Evolutionary conservation across 37 sponge, comb jelly and placozoan species (phyloP), one percentile per base, ranked within the genome.

Genomic region (Cliona cf. orientalis): DNA sequence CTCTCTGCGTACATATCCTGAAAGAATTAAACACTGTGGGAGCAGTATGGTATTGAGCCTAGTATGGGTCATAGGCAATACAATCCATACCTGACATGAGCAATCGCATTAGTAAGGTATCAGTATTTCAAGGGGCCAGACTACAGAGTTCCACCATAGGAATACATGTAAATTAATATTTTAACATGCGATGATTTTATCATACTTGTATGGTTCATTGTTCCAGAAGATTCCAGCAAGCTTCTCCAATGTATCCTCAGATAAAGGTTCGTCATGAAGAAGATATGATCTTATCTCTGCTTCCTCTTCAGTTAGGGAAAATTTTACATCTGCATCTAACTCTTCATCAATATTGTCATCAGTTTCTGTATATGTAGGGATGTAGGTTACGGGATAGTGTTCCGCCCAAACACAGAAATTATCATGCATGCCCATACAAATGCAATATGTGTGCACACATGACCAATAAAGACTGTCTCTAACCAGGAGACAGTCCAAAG

Each of bases 181-280:
- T n/a, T n/a, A n/a, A n/a, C n/a, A n/a, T n/a, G n/a, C n/a, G n/a
- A n/a, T n/a, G n/a, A n/a, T n/a, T n/a, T n/a, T 36, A n/a, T 46
- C 60, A 58, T 49, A 93, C 97, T 89, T 93, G 82, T 82, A 98
- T 36, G 99, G 99, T 33, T 95, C 96, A 28, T 88, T 76, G 7
- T 80, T 40, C 99, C 99, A 98, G 66, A 90, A 98, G 46, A 71
- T 56, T 33, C 58, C 46, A 34, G 80, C 53, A 22, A 80, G 58
- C 25, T 84, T 79, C 41, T 80, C 77, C 4, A 98, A 38, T 14
- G 71, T 65, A 40, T 91, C 95, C 31, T 96, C 94, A 60, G 94
- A 62, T 23, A 98, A 79, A 44, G 96, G 76, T 17, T 86, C 89
- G 14, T 69, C 85, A 38, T 98, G 84, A 17, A 75, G 57, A 17